Conservation (phyloP, 23 tunicate species). For the Halocynthia aurantium region DNA sequence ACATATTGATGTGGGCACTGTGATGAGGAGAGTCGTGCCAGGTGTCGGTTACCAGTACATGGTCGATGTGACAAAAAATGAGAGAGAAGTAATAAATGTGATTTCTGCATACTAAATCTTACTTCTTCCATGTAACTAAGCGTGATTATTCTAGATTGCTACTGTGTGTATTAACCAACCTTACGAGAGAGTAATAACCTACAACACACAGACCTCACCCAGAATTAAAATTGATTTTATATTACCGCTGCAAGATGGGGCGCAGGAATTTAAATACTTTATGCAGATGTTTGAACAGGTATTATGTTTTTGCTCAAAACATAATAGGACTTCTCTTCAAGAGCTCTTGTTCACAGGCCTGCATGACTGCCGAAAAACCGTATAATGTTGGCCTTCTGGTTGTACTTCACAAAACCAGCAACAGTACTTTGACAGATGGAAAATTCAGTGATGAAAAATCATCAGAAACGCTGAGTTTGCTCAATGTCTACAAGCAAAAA, state of each 20-base stretch:
- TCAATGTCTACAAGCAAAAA: slow-evolving; percentile 82
- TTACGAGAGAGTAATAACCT: slow-evolving; percentile 51
- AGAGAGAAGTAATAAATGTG: slow-evolving; percentile 33
- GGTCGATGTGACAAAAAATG: slow-evolving; percentile 43
- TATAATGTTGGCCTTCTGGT: slow-evolving; percentile 61
- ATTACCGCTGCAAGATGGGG: slow-evolving; percentile 65
- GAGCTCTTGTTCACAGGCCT: slow-evolving; percentile 36
- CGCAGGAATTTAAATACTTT: slow-evolving; percentile 57
- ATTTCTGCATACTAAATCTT: background rate
- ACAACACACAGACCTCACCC: slow-evolving; percentile 42
- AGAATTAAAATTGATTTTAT: slow-evolving; percentile 55
- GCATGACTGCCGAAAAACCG: slow-evolving; percentile 71
- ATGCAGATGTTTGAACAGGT: slow-evolving; percentile 99
- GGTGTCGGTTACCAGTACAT: slow-evolving; percentile 78
- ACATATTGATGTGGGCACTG: slow-evolving; percentile 13
- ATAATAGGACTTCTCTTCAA: background rate
- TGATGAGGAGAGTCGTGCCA: slow-evolving; percentile 68
- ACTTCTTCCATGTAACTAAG: background rate
- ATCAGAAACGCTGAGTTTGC: slow-evolving; percentile 42
- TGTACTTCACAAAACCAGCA: slow-evolving; percentile 37
- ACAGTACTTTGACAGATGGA: background rate
- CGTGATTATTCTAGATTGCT: slow-evolving; percentile 28
- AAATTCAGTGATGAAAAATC: slow-evolving; percentile 33
- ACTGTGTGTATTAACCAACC: slow-evolving; percentile 75
- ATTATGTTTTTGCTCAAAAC: background rate